A percentile compares a stretch with the other conserved stretches of the same genome.
phyloP scores from a whole-genome alignment of 2,888 invertebrate species.

The Charanyca ferruginea region DNA sequence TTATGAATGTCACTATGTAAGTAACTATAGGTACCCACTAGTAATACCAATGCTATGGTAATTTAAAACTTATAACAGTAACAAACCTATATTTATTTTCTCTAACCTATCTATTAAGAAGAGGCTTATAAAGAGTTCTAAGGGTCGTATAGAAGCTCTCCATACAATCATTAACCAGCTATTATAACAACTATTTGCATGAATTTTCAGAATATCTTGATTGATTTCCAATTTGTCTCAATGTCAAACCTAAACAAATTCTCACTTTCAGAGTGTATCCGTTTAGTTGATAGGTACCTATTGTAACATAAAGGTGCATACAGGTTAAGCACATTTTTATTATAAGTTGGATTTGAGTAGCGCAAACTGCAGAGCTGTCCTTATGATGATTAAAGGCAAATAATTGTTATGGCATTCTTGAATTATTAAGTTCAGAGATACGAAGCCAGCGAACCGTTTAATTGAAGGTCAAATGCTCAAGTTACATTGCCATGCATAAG shows the following conservation, averaged over 20 bases:
- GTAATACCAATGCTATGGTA: too few relatives aligned
- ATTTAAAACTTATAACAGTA: too few relatives aligned
- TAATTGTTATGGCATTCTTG: constrained; percentile 71
- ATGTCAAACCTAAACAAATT: too few relatives aligned
- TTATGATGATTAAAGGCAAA: constrained; percentile 67
- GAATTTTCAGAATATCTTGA: too few relatives aligned
- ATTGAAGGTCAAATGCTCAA: constrained; percentile 78
- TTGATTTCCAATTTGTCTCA: too few relatives aligned
- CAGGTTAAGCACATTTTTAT: constrained; percentile 7
- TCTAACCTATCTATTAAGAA: too few relatives aligned
- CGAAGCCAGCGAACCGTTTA: constrained; percentile 77
- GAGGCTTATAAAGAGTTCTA: neutral
- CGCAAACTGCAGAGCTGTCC: constrained; percentile 57
- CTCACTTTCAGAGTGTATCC: too few relatives aligned
- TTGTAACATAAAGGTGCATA: neutral
- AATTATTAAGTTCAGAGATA: constrained; percentile 78
- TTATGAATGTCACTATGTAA: too few relatives aligned
- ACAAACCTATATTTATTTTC: too few relatives aligned
- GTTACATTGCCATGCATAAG: constrained; percentile 71
- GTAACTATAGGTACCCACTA: too few relatives aligned
- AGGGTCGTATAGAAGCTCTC: neutral
- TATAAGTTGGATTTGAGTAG: constrained; percentile 1
- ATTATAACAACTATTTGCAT: neutral
- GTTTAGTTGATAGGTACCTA: too few relatives aligned
- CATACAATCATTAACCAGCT: neutral